Base-by-base conservation (phyloP, 1,140 invertebrate genomes). In the Orius insidiosus region DNA sequence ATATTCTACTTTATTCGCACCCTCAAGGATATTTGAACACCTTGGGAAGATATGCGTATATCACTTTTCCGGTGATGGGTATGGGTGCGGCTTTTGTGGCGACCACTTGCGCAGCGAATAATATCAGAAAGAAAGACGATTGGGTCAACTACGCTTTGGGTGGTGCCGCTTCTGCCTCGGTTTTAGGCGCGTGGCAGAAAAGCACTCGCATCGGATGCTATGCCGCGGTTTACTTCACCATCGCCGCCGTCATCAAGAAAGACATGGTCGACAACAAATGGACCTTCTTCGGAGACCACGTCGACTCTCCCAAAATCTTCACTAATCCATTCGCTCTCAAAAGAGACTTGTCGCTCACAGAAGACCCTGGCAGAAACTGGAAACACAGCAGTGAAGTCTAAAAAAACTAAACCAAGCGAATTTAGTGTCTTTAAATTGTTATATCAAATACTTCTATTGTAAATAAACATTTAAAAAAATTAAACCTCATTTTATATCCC, bases 51-150 rank as follows among this genome's bases (percentile, higher is more conserved):
- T 33, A 57, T 44, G 65, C 63, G 16, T 74, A 66, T 59, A 68
- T 68, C 51, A 56, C 68, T 5, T 15, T 51, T 1, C 49, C 49
- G 14, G 11, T 45, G 7, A 47, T 47, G 7, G 49, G 40, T 5
- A 72, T 78, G 65, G 68, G 70, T 6, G 61, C 73, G 7, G 65
- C 75, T 6, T 83, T 76, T 59, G 69, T 74, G 4, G 56, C 73
- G 2, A 68, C 69, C 1, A 67, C 71, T 3, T 79, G 74, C 52
- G 52, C 65, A 1, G 55, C 69, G 1, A 68, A 68, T 9, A 73
- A 70, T 46, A 15, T 74, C 0, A 65, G 80, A 35, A 66, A 68
- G 16, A 76, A 78, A 56, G 75, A 82, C 54, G 80, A 80, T 55
- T 53, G 40, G 0, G 0, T 41, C 0, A 69, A 68, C 53, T 60